Percentiles rank a stretch among this genome's conserved stretches.
These are phyloP conservation scores for Apostichopus parvimensis DNA, from an alignment of 35 echinoderm and acorn worm genomes.

Conservation along the genomic window DNA sequence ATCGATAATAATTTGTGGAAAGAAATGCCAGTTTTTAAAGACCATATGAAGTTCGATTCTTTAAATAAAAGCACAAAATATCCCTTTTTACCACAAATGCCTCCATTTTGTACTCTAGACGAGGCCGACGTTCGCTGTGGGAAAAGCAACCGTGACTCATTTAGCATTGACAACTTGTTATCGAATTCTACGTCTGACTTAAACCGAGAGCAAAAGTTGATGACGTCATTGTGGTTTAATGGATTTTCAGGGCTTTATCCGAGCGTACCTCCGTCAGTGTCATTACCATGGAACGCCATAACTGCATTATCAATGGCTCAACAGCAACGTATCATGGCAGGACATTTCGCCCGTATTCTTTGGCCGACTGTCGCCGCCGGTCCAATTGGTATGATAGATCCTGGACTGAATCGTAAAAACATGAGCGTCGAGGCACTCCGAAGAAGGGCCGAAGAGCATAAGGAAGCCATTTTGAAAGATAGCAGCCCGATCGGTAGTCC, in stretches of 20 bases:
- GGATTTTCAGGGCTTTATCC: conserved; percentile 45
- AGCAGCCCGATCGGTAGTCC: conserved; percentile 39
- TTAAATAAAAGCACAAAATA: conserved; percentile 30
- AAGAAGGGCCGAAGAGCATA: conserved; percentile 85
- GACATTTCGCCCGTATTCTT: conserved; percentile 40
- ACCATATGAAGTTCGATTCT: conserved; percentile 26
- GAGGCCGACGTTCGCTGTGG: conserved; percentile 17
- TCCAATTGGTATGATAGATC: conserved; percentile 32
- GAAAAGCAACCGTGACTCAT: conserved; percentile 36
- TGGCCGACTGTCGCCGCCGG: conserved; percentile 30
- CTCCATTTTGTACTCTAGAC: conserved; percentile 53
- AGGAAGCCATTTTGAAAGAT: conserved; percentile 65
- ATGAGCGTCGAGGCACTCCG: conserved; percentile 87
- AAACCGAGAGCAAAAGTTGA: conserved; percentile 49
- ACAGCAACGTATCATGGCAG: conserved; percentile 54
- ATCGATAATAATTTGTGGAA: conserved; percentile 52
- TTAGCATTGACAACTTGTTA: conserved; percentile 52
- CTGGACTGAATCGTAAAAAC: conserved; percentile 60
- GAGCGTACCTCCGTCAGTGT: conserved; percentile 4
- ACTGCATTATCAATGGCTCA: conserved; percentile 47
- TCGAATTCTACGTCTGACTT: conserved; percentile 44
- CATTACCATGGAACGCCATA: conserved; percentile 52
- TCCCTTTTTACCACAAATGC: conserved; percentile 32
- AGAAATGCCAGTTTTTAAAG: conserved; percentile 42
- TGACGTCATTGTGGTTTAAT: conserved; percentile 57